These are phyloP conservation scores for Corynorhinus townsendii DNA, from an alignment of 2,113 vertebrate species.

Conservation along the genomic window DNA sequence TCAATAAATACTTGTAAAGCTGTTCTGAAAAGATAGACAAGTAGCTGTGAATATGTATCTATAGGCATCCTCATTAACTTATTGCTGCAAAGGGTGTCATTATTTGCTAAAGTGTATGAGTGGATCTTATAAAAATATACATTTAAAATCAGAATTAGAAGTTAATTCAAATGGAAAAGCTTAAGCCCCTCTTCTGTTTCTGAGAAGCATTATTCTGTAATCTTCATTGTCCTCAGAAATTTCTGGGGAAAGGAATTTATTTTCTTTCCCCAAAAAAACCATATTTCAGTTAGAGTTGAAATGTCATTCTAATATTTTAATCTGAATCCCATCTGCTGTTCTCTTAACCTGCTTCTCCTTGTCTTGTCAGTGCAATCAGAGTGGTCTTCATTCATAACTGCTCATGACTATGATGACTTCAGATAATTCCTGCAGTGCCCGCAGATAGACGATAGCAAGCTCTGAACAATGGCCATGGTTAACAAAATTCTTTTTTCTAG, in stretches of 20 bases:
- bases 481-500: background rate
- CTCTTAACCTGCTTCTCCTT: slow-evolving; percentile 50
- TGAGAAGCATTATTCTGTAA: background rate
- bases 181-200: background rate
- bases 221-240: slow-evolving; percentile 23
- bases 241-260: slow-evolving; percentile 21
- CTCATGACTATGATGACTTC: background rate
- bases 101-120: background rate
- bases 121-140: background rate
- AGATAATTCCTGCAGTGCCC: slow-evolving; percentile 10
- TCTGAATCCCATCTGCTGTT: slow-evolving; percentile 48
- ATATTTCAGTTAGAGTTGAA: slow-evolving; percentile 58
- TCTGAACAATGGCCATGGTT: background rate
- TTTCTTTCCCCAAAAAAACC: slow-evolving; percentile 26
- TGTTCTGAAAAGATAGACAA: background rate
- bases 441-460: background rate
- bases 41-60: background rate
- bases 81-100: background rate
- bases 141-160: slow-evolving; percentile 14
- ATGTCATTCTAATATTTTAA: slow-evolving; percentile 58
- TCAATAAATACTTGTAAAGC: background rate
- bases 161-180: background rate
- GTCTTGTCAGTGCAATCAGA: slow-evolving; percentile 32
- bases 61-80: background rate
- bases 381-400: slow-evolving; percentile 31